These are phyloP conservation scores for Peromyscus leucopus DNA, from an alignment of 2,113 vertebrate species.

Conservation along the genomic window DNA sequence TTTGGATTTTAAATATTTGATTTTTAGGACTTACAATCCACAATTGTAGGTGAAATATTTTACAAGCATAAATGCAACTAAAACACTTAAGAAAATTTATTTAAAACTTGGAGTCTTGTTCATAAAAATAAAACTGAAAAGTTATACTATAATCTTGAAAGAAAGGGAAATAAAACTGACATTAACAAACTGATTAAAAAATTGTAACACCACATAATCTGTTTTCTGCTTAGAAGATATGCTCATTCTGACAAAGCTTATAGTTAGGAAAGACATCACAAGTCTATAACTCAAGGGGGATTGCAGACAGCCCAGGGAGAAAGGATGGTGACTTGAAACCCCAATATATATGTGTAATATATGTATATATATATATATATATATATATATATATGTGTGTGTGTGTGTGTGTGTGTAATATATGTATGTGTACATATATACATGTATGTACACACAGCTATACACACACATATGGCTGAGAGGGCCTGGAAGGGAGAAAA, in stretches of 20 bases:
- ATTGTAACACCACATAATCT: neutral
- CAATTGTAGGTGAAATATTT: neutral
- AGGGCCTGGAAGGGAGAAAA: neutral
- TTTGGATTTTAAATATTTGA: neutral
- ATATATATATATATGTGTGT: fast-evolving
- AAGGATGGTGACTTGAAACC: neutral
- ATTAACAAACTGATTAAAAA: neutral
- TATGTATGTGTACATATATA: no score
- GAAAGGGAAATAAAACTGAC: neutral
- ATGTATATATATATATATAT: fast-evolving
- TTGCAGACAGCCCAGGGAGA: neutral
- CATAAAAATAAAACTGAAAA: neutral
- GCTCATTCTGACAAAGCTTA: neutral
- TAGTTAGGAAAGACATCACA: neutral
- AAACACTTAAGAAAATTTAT: neutral
- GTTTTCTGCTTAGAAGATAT: neutral
- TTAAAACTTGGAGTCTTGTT: neutral
- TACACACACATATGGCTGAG: neutral
- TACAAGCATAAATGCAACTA: neutral
- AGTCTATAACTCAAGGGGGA: neutral
- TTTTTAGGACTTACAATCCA: neutral
- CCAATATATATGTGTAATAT: neutral
- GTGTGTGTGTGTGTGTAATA: no score
- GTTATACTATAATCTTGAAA: neutral
- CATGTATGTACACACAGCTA: no score